These are phyloP conservation scores for Lonchura striata DNA, from an alignment of 2,113 vertebrate genomes.

Conservation along the genomic window DNA sequence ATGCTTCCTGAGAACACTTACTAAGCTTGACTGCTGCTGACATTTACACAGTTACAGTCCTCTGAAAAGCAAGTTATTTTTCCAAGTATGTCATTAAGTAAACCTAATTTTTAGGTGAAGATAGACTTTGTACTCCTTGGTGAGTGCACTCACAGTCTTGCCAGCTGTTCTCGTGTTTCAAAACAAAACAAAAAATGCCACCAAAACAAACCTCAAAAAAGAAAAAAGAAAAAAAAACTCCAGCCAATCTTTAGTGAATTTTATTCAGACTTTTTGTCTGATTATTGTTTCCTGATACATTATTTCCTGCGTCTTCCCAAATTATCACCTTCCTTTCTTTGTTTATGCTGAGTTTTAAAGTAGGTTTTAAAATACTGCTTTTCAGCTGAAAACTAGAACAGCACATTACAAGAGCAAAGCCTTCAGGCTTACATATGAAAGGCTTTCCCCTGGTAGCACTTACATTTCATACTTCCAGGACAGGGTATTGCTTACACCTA, in stretches of 20 bases:
- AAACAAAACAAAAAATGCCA: not conserved
- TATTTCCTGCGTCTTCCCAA: not conserved
- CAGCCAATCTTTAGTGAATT: not conserved
- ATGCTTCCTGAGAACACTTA: not conserved
- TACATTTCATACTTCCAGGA: not conserved
- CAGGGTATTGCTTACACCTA: not conserved
- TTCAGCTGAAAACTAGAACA: not conserved
- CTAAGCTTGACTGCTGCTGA: not conserved
- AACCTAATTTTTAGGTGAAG: not conserved
- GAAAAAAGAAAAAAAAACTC: not conserved
- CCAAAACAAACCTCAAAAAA: not conserved
- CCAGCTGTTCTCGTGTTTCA: not conserved
- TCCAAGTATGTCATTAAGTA: not conserved
- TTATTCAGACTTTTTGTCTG: not conserved
- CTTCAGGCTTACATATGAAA: not conserved
- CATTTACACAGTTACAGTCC: not conserved
- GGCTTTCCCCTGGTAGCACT: not conserved
- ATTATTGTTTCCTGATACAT: not conserved
- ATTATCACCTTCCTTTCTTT: not conserved
- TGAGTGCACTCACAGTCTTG: not conserved
- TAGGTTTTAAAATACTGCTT: not conserved
- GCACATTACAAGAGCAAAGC: not conserved
- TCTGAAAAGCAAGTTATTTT: not conserved
- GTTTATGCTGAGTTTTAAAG: not conserved
- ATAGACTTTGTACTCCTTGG: not conserved